These are phyloP conservation scores for Ormyrus pomaceus DNA, from an alignment of 2,888 invertebrate species.

Conservation along the genomic window DNA sequence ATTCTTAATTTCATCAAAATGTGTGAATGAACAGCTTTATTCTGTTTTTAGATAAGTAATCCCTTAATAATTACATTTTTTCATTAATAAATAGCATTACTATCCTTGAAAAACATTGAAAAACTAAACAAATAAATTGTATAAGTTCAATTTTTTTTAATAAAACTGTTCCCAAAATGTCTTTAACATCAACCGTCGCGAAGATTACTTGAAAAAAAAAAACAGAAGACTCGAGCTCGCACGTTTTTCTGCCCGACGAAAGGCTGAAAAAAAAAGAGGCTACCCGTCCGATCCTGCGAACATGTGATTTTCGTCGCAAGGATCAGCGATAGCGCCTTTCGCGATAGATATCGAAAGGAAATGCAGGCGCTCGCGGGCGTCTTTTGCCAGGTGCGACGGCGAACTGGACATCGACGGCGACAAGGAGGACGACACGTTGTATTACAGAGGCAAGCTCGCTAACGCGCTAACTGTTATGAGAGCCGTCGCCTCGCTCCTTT, in stretches of 20 bases:
- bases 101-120: constrained; percentile 26
- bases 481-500: constrained; percentile 42
- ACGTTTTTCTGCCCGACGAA: neutral
- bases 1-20: too few species aligned
- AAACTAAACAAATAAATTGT: constrained; percentile 13
- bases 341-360: constrained; percentile 34
- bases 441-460: constrained; percentile 58
- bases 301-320: constrained; percentile 31
- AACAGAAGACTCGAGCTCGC: too few species aligned
- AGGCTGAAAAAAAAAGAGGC: neutral
- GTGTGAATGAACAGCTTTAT: too few species aligned
- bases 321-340: constrained; percentile 58
- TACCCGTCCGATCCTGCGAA: neutral
- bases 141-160: too few species aligned
- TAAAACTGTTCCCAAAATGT: too few species aligned
- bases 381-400: constrained; percentile 59
- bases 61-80: too few species aligned
- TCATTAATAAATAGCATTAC: constrained; percentile 25
- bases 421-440: constrained; percentile 59
- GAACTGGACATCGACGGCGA: constrained; percentile 56
- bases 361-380: neutral
- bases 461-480: constrained; percentile 63
- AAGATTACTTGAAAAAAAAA: too few species aligned
- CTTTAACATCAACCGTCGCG: too few species aligned
- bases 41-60: too few species aligned